These are phyloP conservation scores for Sinelater perroti DNA, from an alignment of 2,888 invertebrate genomes.

Conservation along the genomic window DNA sequence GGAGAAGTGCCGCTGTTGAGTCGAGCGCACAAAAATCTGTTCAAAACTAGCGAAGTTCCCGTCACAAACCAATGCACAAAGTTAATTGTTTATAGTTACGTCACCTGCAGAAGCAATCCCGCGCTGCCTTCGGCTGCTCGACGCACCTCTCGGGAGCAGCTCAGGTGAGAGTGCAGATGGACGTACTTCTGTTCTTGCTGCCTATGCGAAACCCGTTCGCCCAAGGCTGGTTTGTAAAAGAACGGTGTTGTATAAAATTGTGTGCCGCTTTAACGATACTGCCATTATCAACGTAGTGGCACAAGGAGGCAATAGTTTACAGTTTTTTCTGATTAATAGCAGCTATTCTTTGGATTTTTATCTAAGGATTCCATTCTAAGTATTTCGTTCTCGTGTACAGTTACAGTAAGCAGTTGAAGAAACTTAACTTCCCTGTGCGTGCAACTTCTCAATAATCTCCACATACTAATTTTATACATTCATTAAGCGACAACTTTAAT, in stretches of 20 bases:
- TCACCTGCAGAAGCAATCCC: conserved; percentile 11
- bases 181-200: background rate
- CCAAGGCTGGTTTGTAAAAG: conserved; percentile 3
- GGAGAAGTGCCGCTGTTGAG: no score
- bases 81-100: conserved; percentile 28
- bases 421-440: background rate
- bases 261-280: background rate
- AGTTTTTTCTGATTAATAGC: background rate
- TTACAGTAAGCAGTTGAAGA: conserved; percentile 3
- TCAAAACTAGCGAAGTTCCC: conserved; percentile 21
- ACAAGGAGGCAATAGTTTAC: background rate
- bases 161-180: conserved; percentile 3
- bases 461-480: background rate
- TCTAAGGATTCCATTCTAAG: background rate
- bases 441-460: background rate
- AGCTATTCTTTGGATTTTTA: background rate
- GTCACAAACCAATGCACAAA: conserved; percentile 31
- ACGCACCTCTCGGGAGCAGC: background rate
- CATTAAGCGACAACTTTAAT: background rate
- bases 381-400: background rate
- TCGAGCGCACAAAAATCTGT: conserved; percentile 25
- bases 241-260: conserved; percentile 13
- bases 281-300: background rate
- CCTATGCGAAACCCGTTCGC: background rate
- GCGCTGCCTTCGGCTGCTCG: background rate